These are phyloP conservation scores for Sebastes nivosus DNA, from an alignment of 2,797 vertebrate genomes.

Conservation along the genomic window DNA sequence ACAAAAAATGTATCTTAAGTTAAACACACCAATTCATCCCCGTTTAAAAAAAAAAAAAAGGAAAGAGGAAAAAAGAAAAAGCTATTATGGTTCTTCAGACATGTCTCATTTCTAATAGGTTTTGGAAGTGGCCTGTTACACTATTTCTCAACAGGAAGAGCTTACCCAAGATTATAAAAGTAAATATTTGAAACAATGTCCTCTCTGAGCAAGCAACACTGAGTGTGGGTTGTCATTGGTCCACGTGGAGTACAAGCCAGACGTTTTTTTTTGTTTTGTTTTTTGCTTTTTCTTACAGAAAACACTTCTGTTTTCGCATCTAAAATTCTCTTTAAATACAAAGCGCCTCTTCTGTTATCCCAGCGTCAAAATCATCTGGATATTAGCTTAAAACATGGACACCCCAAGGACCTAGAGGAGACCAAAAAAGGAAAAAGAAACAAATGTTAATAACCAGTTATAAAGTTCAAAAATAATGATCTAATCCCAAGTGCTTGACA, in stretches of 20 bases:
- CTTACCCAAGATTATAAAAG: constrained; percentile 86
- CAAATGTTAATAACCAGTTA: constrained; percentile 37
- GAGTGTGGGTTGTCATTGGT: constrained; percentile 97
- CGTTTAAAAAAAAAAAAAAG: constrained; percentile 55
- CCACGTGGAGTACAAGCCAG: constrained; percentile 89
- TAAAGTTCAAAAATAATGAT: background rate
- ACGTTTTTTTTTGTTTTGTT: constrained; percentile 82
- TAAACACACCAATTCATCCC: constrained; percentile 82
- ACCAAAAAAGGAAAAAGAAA: constrained; percentile 42
- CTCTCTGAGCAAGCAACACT: constrained; percentile 96
- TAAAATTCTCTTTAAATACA: constrained; percentile 94
- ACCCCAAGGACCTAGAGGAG: constrained; percentile 94
- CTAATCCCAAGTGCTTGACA: background rate
- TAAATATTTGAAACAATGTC: constrained; percentile 86
- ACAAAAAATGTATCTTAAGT: constrained; percentile 81
- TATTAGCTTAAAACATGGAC: constrained; percentile 96
- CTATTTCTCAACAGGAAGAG: constrained; percentile 83
- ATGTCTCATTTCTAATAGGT: constrained; percentile 80
- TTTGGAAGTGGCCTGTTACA: constrained; percentile 82
- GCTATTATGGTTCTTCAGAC: constrained; percentile 82
- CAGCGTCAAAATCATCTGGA: constrained; percentile 86
- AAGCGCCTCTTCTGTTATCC: constrained; percentile 87
- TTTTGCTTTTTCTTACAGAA: constrained; percentile 86
- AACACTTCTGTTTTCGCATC: constrained; percentile 93
- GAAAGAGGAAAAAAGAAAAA: constrained; percentile 39